Evolutionary conservation across 1,140 invertebrate species (phyloP), one percentile per base, ranked within the genome.

Genomic region (Caerostris darwini): DNA sequence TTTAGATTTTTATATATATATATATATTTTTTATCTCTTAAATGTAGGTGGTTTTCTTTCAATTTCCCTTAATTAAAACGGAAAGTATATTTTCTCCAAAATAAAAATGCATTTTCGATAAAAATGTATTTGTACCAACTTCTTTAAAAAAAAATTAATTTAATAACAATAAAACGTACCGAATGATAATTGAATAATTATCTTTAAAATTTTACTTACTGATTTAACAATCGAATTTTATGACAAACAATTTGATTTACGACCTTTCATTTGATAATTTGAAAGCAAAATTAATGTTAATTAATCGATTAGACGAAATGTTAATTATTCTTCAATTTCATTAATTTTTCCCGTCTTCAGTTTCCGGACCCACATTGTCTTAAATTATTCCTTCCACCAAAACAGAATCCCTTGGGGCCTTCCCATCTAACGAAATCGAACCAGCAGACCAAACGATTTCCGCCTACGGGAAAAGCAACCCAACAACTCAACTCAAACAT

Each of bases 401-500:
- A 50, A 77, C 34, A 12, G 34, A 12, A 34, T 14, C 61, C 61
- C 61, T 64, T 17, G 61, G 17, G 50, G 71, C 50, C 53, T 77
- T 34, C 12, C 71, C 34, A 77, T 34, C 3, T 12, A 50, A 77
- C 3, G 71, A 77, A 77, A 77, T 77, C 71, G 71, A 77, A 50
- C 71, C 53, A 77, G 34, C 71, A 85, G 53, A 5, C 82, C 57
- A 56, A 58, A 57, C 82, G 57, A 85, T 85, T 57, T 58, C 19
- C 82, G 19, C 54, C 54, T 34, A 5, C 82, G 14, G 82, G 8
- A 34, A 58, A 58, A 58, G 82, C 54, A 85, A 85, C 54, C 82
- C 54, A 56, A 85, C 82, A 85, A 85, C 82, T 57, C 57, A 85
- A 85, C 82, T 85, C 82, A 85, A 85, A 58, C 82, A 85, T 85